Conservation (phyloP, 1,140 invertebrate genomes). For the Parapsyche elsis region DNA sequence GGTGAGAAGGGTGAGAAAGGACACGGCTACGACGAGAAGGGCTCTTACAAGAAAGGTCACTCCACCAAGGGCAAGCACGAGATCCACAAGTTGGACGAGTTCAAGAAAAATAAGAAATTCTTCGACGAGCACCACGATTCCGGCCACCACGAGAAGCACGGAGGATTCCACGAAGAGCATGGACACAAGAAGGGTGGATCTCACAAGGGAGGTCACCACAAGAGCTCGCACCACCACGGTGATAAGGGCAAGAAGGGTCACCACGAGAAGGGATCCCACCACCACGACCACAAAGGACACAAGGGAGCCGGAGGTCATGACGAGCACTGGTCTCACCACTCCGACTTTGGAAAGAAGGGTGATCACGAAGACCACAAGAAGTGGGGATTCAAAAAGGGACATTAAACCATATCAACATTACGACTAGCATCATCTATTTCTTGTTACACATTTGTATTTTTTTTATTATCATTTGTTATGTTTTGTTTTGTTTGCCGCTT, state of each 20-base stretch:
- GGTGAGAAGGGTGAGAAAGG: constrained; percentile 80
- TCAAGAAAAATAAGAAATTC: constrained; percentile 70
- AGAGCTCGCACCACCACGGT: constrained; percentile 69
- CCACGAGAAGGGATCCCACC: constrained; percentile 64
- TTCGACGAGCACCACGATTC: constrained; percentile 82
- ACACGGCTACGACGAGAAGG: constrained; percentile 69
- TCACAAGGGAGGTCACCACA: constrained; percentile 76
- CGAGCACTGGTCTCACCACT: constrained; percentile 70
- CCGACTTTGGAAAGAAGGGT: constrained; percentile 73
- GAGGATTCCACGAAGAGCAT: constrained; percentile 74
- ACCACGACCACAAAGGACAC: constrained; percentile 70
- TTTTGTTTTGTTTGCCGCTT: constrained; percentile 46
- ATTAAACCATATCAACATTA: constrained; percentile 57
- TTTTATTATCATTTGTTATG: constrained; percentile 49
- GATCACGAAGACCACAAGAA: constrained; percentile 68
- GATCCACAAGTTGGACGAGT: constrained; percentile 76
- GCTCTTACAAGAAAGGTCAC: constrained; percentile 80
- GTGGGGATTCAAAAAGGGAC: constrained; percentile 68
- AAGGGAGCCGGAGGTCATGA: constrained; percentile 68
- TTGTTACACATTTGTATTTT: constrained; percentile 18
- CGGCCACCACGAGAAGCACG: constrained; percentile 76
- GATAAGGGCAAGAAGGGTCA: constrained; percentile 63
- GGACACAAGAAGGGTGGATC: constrained; percentile 73
- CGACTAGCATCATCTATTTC: constrained; percentile 4
- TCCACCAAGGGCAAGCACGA: constrained; percentile 81